A percentile compares a stretch with the other conserved stretches of the same genome.
These are phyloP conservation scores for Dorcus parallelipipedus DNA, from an alignment of 2,888 invertebrate genomes.

Conservation along the genomic window DNA sequence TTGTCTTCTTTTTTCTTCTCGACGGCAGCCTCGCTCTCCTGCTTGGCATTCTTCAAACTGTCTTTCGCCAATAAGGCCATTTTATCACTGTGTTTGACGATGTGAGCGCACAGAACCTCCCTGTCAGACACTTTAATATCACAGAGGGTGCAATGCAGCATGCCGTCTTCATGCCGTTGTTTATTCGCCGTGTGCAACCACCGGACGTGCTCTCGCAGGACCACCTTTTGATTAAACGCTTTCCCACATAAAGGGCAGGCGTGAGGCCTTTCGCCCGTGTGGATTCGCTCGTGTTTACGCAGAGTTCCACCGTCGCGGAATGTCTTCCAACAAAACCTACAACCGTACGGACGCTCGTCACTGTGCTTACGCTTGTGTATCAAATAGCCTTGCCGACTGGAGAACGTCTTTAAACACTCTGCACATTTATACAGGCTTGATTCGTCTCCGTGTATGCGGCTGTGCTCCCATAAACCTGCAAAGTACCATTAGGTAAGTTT, in stretches of 20 bases:
- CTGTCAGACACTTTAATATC: conserved; percentile 46
- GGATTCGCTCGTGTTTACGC: conserved; percentile 79
- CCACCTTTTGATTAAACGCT: conserved; percentile 57
- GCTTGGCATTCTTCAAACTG: conserved; percentile 12
- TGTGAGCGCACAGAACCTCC: conserved; percentile 53
- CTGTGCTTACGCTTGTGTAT: conserved; percentile 55
- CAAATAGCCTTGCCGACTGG: conserved; percentile 51
- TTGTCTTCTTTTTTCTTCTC: conserved; percentile 6
- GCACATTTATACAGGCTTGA: conserved; percentile 51
- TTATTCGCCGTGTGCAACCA: conserved; percentile 53
- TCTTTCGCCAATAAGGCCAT: conserved; percentile 50
- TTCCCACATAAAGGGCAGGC: conserved; percentile 53
- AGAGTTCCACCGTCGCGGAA: conserved; percentile 64
- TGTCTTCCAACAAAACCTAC: conserved; percentile 54
- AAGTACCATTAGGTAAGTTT: conserved; percentile 3
- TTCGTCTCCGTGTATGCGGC: conserved; percentile 40
- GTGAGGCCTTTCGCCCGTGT: conserved; percentile 61
- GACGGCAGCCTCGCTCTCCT: conserved; percentile 29
- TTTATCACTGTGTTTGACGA: conserved; percentile 54
- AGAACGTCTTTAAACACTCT: conserved; percentile 53
- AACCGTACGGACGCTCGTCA: conserved; percentile 54
- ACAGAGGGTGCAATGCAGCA: conserved; percentile 51
- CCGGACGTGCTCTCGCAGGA: conserved; percentile 53
- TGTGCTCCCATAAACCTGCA: conserved; percentile 48
- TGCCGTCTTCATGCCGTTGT: conserved; percentile 41